Percentiles rank a stretch among this genome's conserved stretches.
Evolutionary conservation across 2,888 invertebrate genomes (phyloP).

Genomic region (Xestia xanthographa): DNA sequence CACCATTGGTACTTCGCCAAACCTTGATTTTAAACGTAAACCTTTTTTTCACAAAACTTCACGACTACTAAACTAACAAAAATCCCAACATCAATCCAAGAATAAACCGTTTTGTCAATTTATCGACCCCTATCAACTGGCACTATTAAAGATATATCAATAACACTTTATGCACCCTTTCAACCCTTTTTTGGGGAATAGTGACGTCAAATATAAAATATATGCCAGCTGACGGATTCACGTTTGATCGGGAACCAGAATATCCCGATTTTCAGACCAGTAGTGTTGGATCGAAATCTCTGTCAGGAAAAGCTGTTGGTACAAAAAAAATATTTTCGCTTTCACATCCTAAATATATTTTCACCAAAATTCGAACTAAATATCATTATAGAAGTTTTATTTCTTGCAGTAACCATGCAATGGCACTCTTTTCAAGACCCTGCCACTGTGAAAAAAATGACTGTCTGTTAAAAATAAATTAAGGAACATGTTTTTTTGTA

Average conservation of each 20-base stretch:
- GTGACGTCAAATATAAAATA: constrained; percentile 46
- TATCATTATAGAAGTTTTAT: neutral
- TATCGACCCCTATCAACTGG: constrained; percentile 24
- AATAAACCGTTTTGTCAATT: constrained; percentile 45
- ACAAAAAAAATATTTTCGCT: neutral
- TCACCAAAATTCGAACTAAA: neutral
- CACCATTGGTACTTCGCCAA: neutral
- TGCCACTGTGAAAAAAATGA: neutral
- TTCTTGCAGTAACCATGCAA: neutral
- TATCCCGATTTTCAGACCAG: neutral
- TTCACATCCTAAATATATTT: neutral
- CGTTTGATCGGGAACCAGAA: neutral
- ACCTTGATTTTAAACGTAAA: neutral
- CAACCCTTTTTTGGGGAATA: constrained; percentile 22
- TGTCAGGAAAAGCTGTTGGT: neutral
- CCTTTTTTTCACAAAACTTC: neutral
- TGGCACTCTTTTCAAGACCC: neutral
- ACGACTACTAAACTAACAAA: constrained; percentile 1
- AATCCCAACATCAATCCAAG: constrained; percentile 33
- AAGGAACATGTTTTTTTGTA: neutral
- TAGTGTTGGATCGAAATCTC: neutral
- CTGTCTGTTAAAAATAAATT: neutral
- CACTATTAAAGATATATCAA: constrained; percentile 53
- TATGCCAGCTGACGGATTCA: constrained; percentile 1
- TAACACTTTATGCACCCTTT: constrained; percentile 48